phyloP scores from a whole-genome alignment of 2,113 vertebrate species.

The Egretta garzetta region DNA sequence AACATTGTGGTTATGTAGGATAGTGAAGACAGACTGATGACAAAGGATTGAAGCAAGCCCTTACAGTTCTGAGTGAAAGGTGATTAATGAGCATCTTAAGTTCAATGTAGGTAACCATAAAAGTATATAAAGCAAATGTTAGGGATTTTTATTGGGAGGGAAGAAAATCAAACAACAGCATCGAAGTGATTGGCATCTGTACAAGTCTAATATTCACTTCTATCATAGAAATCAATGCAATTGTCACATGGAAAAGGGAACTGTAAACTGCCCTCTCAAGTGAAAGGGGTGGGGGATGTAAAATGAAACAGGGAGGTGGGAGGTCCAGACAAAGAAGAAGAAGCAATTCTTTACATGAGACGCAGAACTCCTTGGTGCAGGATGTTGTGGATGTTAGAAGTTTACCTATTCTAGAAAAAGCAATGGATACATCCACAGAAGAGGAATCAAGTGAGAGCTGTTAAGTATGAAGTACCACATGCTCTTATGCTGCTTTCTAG shows the following conservation, averaged over 20 bases:
- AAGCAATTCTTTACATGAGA: not conserved
- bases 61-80: not conserved
- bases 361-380: not conserved
- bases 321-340: not conserved
- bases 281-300: not conserved
- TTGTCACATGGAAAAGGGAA: not conserved
- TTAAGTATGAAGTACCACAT: not conserved
- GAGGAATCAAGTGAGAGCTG: not conserved
- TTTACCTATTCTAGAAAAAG: not conserved
- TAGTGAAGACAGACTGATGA: not conserved
- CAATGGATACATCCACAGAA: not conserved
- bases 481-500: not conserved
- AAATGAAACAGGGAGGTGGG: not conserved
- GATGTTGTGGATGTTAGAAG: not conserved
- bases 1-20: not conserved
- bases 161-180: not conserved
- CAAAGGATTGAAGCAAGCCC: not conserved
- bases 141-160: not conserved
- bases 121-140: not conserved
- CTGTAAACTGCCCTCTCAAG: not conserved
- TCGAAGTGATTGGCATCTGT: not conserved
- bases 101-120: not conserved
- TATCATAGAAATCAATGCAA: not conserved
- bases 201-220: not conserved
- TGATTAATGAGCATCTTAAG: not conserved